These are phyloP conservation scores for Zapornia atra DNA, from an alignment of 2,113 vertebrate species.

Conservation along the genomic window DNA sequence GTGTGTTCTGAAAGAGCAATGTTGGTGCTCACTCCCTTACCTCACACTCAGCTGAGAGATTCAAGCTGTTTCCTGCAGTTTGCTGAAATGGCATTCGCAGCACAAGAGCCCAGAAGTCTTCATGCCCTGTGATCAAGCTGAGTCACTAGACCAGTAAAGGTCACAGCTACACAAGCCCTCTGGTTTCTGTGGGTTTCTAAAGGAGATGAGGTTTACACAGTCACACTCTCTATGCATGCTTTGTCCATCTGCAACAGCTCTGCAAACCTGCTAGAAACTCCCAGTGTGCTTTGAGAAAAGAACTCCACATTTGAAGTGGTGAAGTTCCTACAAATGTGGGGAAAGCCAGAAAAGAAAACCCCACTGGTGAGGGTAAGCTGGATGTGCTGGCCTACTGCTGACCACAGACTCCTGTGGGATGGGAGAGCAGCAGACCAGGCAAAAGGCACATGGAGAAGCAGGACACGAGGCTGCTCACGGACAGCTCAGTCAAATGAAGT, in stretches of 20 bases:
- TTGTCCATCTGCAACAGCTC: not conserved
- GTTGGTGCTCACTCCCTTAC: not conserved
- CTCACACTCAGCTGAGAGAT: not conserved
- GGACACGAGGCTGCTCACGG: not conserved
- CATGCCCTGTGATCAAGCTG: fast-evolving
- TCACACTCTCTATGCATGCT: not conserved
- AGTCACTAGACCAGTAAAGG: not conserved
- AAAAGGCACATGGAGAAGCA: not conserved
- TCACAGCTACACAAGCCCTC: not conserved
- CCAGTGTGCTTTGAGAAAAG: not conserved
- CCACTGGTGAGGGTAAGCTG: not conserved
- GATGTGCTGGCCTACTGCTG: not conserved
- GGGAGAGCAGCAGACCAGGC: not conserved
- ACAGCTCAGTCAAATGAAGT: not conserved
- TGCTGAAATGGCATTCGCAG: not conserved
- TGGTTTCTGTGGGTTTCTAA: not conserved
- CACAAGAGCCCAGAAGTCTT: not conserved
- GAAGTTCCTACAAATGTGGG: not conserved
- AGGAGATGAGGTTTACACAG: not conserved
- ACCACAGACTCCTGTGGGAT: not conserved
- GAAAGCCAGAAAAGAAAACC: not conserved
- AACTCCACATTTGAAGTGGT: not conserved
- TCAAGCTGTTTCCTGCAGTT: not conserved
- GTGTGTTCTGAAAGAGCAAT: conserved; percentile 20
- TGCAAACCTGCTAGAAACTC: not conserved